Base-by-base conservation (phyloP, 2,113 vertebrate genomes). In the Clarias batrachus region DNA sequence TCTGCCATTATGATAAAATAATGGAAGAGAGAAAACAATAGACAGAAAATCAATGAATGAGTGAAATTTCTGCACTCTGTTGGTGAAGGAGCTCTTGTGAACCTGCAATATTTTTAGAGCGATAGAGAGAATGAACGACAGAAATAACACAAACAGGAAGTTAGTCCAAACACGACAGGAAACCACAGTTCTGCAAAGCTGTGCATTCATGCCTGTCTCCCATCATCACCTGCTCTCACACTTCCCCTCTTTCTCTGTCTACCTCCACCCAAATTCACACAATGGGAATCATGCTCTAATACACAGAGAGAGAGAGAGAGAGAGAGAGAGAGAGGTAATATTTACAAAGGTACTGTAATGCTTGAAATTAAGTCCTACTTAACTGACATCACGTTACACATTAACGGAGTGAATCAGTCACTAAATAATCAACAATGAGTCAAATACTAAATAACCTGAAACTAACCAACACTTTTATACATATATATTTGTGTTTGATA, bases 71-170 rank as follows among this genome's bases (percentile, higher is more conserved):
- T 16, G 23, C 13, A 27, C 8, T 41, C 16, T 33, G 52, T 27
- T 37, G n/a, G 41, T 17, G 21, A n/a, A 57, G 37, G 48, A 56
- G 59, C 70, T 77, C 23, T 77, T 63, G 6, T 52, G 19, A 56
- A 59, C 66, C 77, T 65, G 56, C 81, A 52, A 77, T 85, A 87
- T 89, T 89, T 91, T 88, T 91, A 89, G 88, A 87, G 85, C 87
- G 79, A 60, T 54, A 65, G n/a, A 77, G 25, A 65, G 86, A 74
- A 57, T 33, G 52, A 89, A 62, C 3, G 88, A 90, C 91, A 92
- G 90, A 95, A 94, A 94, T 94, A 93, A 92, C 88, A 93, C 91
- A 92, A 93, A 94, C 93, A 95, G 94, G 93, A 95, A 92, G 89
- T 79, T 87, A 90, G 90, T 92, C 88, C 91, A 89, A 92, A 93